phyloP scores from a whole-genome alignment of 2,113 vertebrate species.

The Rhynchomys soricoides region DNA sequence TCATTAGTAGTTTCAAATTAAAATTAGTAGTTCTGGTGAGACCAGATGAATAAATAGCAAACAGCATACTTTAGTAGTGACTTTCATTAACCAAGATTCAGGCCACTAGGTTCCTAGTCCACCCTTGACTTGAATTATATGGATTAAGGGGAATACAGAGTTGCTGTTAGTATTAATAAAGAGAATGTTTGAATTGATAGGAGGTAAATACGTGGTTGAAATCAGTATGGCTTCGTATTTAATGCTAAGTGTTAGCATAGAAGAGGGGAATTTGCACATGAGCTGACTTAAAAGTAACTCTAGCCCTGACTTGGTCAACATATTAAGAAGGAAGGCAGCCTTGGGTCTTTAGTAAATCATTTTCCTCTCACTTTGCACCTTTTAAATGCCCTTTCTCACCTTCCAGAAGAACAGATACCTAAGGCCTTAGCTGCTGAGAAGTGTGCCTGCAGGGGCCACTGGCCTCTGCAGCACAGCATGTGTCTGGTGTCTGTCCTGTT shows the following conservation, averaged over 20 bases:
- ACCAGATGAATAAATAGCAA: neutral
- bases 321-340: neutral
- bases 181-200: conserved; percentile 2
- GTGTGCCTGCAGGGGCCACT: neutral
- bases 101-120: neutral
- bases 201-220: neutral
- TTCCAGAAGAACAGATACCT: neutral
- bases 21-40: neutral
- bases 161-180: neutral
- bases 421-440: neutral
- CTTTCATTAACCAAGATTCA: neutral
- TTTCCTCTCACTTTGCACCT: neutral
- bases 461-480: neutral
- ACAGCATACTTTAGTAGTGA: neutral
- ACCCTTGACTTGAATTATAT: neutral
- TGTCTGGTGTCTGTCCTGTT: neutral
- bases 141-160: neutral
- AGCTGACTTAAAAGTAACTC: conserved; percentile 24
- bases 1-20: conserved; percentile 30
- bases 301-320: neutral
- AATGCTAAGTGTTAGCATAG: neutral
- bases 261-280: neutral
- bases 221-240: neutral
- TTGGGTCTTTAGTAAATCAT: neutral
- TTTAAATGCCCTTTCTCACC: neutral